phyloP scores from a whole-genome alignment of 2,888 invertebrate species.

The Sesia apiformis region DNA sequence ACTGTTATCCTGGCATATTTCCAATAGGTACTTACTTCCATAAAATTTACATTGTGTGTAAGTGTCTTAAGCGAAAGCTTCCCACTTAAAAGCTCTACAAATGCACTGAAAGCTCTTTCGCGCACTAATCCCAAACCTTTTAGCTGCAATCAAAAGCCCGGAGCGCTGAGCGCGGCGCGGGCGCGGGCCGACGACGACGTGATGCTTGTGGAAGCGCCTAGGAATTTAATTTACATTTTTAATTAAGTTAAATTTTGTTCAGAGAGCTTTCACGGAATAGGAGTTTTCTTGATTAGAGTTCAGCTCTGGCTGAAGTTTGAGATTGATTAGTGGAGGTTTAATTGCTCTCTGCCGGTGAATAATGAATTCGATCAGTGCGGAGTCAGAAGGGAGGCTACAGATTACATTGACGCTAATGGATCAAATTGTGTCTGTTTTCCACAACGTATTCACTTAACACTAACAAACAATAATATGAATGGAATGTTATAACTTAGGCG shows the following conservation, averaged over 20 bases:
- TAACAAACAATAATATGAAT: too few species aligned
- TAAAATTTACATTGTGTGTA: conserved; percentile 74
- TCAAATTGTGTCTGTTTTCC: conserved; percentile 30
- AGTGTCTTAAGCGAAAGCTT: conserved; percentile 74
- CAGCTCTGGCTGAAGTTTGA: conserved; percentile 70
- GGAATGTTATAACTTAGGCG: too few species aligned
- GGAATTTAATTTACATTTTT: conserved; percentile 76
- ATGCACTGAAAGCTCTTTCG: conserved; percentile 76
- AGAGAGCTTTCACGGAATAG: conserved; percentile 73
- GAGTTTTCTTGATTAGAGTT: conserved; percentile 75
- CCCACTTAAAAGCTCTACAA: conserved; percentile 76
- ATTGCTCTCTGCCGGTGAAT: conserved; percentile 71
- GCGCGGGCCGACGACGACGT: conserved; percentile 38
- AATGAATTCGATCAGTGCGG: conserved; percentile 69
- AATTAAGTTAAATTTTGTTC: conserved; percentile 75
- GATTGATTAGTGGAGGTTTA: conserved; percentile 74
- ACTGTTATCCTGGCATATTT: conserved; percentile 24
- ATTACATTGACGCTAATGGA: conserved; percentile 45
- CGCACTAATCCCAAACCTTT: conserved; percentile 75
- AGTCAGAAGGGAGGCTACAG: conserved; percentile 52
- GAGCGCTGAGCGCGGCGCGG: conserved; percentile 39
- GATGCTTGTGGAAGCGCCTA: conserved; percentile 73
- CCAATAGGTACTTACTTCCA: conserved; percentile 32
- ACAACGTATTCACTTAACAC: too few species aligned
- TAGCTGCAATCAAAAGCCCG: conserved; percentile 76